Conservation (phyloP, 2,797 vertebrate species). For the Alca torda region DNA sequence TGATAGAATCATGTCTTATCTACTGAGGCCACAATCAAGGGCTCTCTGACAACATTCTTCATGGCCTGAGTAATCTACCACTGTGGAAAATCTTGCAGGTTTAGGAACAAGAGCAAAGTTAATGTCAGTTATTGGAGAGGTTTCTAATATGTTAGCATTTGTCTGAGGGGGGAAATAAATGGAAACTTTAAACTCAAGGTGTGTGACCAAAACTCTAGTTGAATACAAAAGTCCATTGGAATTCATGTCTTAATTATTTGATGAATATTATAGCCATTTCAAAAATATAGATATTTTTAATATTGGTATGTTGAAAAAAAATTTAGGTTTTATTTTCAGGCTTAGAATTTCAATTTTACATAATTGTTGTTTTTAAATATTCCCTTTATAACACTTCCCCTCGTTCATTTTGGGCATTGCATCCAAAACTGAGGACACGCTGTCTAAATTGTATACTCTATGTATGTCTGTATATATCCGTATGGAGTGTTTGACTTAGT, state of each 20-base stretch:
- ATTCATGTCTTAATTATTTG: not conserved
- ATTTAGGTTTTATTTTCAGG: not conserved
- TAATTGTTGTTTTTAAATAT: not conserved
- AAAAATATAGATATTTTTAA: not conserved
- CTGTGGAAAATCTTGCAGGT: not conserved
- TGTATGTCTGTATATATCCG: not conserved
- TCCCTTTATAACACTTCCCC: not conserved
- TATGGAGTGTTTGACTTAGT: not conserved
- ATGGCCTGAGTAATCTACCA: not conserved
- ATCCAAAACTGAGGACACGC: not conserved
- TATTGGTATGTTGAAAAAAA: rapidly evolving
- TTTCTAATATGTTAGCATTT: not conserved
- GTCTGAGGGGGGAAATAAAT: not conserved
- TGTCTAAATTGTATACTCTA: not conserved
- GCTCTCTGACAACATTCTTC: not conserved
- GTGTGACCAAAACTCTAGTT: not conserved
- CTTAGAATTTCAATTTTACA: not conserved
- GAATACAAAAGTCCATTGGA: not conserved
- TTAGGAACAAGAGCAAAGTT: not conserved
- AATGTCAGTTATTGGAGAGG: not conserved
- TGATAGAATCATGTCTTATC: slow-evolving; percentile 8
- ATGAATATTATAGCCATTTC: not conserved
- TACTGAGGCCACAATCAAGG: not conserved
- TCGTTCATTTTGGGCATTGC: not conserved
- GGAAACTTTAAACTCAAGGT: not conserved